A percentile compares a stretch with the other conserved stretches of the same genome.
phyloP scores from a whole-genome alignment of 2,797 vertebrate genomes.

The Crenichthys baileyi region DNA sequence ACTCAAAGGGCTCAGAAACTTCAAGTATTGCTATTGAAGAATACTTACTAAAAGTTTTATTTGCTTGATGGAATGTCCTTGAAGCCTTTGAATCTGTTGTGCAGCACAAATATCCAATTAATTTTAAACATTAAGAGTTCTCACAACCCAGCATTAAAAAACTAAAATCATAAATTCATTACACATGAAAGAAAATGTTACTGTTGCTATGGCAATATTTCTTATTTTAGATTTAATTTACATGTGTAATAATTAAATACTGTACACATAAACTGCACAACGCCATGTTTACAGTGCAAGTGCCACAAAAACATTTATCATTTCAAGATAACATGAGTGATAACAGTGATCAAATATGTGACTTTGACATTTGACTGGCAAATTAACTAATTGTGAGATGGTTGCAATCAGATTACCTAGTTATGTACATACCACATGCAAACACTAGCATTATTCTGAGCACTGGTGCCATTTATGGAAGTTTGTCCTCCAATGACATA shows the following conservation, averaged over 20 bases:
- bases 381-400: background rate
- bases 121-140: conserved; percentile 1
- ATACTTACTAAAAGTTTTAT: background rate
- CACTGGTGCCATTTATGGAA: background rate
- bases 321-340: background rate
- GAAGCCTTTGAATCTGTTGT: conserved; percentile 1
- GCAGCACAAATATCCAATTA: background rate
- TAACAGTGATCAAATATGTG: background rate
- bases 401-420: background rate
- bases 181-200: background rate
- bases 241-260: background rate
- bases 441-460: background rate
- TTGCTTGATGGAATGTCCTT: background rate
- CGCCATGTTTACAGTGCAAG: background rate
- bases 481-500: background rate
- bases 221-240: background rate
- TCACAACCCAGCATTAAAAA: background rate
- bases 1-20: background rate
- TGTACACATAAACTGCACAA: background rate
- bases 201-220: background rate
- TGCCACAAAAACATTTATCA: background rate
- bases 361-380: background rate
- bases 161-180: background rate
- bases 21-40: too few species aligned
- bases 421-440: background rate